Evolutionary conservation across 2,113 vertebrate species (phyloP).

Genomic region (Saccopteryx leptura): DNA sequence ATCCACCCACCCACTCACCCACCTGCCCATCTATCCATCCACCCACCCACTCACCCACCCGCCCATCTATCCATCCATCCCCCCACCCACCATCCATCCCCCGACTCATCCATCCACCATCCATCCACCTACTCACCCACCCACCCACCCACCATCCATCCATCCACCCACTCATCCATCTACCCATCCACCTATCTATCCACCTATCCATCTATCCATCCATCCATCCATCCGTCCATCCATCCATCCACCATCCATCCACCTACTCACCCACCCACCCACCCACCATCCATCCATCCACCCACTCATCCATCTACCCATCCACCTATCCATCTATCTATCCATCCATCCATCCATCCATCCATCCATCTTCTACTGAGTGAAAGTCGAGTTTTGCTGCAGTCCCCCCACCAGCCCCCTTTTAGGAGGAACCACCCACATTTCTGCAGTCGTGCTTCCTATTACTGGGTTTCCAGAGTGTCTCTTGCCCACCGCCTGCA

Average conservation of each 20-base stretch:
- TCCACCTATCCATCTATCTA: background rate
- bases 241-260: no score
- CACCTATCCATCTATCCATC: accelerated
- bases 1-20: no score
- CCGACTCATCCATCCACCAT: accelerated
- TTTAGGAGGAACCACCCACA: background rate
- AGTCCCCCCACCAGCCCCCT: background rate
- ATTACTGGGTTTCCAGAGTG: background rate
- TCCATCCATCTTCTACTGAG: no score
- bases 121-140: background rate
- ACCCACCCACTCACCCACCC: no score
- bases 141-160: accelerated
- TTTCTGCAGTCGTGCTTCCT: background rate
- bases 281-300: background rate
- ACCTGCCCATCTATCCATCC: no score
- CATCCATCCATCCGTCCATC: no score
- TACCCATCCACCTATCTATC: accelerated
- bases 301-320: accelerated
- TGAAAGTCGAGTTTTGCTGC: accelerated
- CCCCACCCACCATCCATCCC: no score
- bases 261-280: no score
- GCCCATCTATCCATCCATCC: background rate
- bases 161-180: accelerated
- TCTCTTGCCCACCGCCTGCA: no score
- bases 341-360: background rate